Percentiles rank a stretch among this genome's conserved stretches.
Evolutionary conservation across 2,888 invertebrate species (phyloP).

Genomic region (Zootermopsis nevadensis): DNA sequence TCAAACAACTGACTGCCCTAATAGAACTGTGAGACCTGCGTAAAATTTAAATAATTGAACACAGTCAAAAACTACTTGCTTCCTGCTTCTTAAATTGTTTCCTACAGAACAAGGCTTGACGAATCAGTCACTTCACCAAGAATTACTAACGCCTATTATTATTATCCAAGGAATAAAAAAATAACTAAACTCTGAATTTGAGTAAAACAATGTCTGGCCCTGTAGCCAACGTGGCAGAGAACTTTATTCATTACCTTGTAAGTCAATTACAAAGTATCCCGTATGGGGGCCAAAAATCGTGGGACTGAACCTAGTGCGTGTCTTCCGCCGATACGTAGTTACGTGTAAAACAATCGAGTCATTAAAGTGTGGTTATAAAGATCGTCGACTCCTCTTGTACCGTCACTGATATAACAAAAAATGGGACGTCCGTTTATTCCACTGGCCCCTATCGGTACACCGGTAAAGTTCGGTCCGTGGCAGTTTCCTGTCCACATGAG

Average conservation of each 20-base stretch:
- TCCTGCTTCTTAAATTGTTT: background rate
- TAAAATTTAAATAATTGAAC: no score
- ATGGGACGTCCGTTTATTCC: background rate
- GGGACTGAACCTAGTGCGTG: background rate
- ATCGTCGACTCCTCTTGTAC: background rate
- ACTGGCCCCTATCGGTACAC: background rate
- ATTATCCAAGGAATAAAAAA: background rate
- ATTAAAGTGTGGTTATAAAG: conserved; percentile 13
- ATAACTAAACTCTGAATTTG: background rate
- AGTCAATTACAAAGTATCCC: background rate
- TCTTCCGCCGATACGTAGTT: background rate
- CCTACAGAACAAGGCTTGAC: background rate
- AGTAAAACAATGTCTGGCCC: background rate
- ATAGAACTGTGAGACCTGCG: no score
- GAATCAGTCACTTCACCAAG: background rate
- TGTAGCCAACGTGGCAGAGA: background rate
- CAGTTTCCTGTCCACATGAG: conserved; percentile 2
- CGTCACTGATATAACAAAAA: conserved; percentile 10
- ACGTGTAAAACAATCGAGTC: background rate
- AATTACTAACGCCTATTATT: background rate
- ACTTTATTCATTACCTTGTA: background rate
- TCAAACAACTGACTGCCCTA: no score
- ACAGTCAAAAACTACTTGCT: background rate
- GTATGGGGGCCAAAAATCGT: background rate
- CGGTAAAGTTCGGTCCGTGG: conserved; percentile 1